A percentile compares a stretch with the other conserved stretches of the same genome.
Conservation (phyloP, 92 coral and sea anemone species). For the Porites cylindrica region DNA sequence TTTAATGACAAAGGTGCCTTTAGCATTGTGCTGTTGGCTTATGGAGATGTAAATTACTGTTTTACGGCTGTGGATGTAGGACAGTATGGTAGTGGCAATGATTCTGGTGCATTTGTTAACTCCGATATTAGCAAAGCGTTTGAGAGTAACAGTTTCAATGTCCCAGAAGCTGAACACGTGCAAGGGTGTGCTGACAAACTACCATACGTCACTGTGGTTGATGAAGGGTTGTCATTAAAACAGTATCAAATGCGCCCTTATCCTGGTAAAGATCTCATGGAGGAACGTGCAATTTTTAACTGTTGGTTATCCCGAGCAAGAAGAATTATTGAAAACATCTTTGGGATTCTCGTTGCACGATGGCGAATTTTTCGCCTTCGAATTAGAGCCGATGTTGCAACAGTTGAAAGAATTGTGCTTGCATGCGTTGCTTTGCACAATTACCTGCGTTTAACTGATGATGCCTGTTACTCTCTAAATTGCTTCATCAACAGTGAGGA, state of each 20-base stretch:
- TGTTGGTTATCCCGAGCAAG: constrained; percentile 42
- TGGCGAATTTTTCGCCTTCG: constrained; percentile 45
- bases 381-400: constrained; percentile 28
- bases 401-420: constrained; percentile 38
- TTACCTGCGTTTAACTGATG: constrained; percentile 54
- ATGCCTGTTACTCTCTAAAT: constrained; percentile 12
- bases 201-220: constrained; percentile 8
- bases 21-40: constrained; percentile 66
- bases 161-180: constrained; percentile 44
- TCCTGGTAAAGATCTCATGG: constrained; percentile 39
- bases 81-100: constrained; percentile 28
- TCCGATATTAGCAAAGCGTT: constrained; percentile 39
- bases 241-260: constrained; percentile 38
- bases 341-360: constrained; percentile 34
- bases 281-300: constrained; percentile 46
- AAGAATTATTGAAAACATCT: constrained; percentile 39
- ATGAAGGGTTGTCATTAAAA: constrained; percentile 45
- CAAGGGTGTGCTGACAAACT: neutral
- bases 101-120: neutral
- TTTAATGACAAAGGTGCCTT: constrained; percentile 64
- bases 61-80: constrained; percentile 63
- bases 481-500: no score
- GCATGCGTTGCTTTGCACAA: constrained; percentile 59
- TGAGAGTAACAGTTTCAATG: constrained; percentile 45
- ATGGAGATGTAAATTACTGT: constrained; percentile 56